Percentiles rank a stretch among this genome's conserved stretches.
Evolutionary conservation across 2,797 vertebrate genomes (phyloP).

Genomic region (Pseudomugil tenellus): DNA sequence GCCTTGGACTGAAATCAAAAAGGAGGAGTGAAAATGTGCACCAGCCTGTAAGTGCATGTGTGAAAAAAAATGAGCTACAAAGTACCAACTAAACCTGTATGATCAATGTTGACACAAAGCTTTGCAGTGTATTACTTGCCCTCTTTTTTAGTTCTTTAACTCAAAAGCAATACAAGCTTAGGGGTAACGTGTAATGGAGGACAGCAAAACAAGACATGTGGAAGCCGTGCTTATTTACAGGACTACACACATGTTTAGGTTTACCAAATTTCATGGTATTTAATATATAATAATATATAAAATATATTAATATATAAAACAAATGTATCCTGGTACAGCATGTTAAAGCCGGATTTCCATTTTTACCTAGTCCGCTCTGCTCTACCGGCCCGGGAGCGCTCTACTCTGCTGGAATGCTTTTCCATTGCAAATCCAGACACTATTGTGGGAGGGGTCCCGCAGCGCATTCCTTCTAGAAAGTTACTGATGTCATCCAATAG

Average conservation of each 20-base stretch:
- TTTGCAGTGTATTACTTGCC: conserved; percentile 3
- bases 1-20: conserved; percentile 30
- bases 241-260: neutral
- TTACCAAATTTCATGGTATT: neutral
- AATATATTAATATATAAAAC: too few species aligned
- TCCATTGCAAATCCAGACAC: too few species aligned
- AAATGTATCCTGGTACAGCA: neutral
- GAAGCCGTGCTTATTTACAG: neutral
- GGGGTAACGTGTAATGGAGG: conserved; percentile 1
- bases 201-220: neutral
- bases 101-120: conserved; percentile 37
- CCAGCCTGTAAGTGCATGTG: neutral
- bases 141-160: conserved; percentile 1
- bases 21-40: conserved; percentile 9
- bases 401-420: too few species aligned
- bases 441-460: too few species aligned
- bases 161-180: neutral
- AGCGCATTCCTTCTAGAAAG: too few species aligned
- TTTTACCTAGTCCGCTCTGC: too few species aligned
- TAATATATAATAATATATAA: too few species aligned
- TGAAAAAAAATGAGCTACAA: neutral
- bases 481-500: too few species aligned
- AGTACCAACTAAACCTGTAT: conserved; percentile 8
- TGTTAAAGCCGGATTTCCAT: too few species aligned
- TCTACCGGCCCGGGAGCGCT: too few species aligned